Evolutionary conservation across 2,797 vertebrate species (phyloP), one percentile per base, ranked within the genome.

Genomic region (Phoebastria nigripes): DNA sequence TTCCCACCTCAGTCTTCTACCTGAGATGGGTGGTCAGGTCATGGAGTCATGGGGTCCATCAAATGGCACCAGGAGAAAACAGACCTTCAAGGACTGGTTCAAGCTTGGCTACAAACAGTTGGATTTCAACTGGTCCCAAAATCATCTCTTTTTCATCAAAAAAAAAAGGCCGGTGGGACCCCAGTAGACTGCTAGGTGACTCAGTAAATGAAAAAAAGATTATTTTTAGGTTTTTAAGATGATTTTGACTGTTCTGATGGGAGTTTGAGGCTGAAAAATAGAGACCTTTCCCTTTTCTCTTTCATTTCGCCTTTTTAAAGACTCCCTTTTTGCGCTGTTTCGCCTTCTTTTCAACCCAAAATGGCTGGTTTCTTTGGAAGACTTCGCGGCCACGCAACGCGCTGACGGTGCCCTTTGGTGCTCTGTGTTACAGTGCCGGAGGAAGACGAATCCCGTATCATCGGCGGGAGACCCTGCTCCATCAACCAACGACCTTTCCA

Each of bases 281-380:
- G 18, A 7, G 12, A 7, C 61, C 2, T 55, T 28, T 16, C 24
- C 37, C 37, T 21, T 28, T 54, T 9, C n/a, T 24, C n/a, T 24
- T 29, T 3, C 25, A 1, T 7, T 10, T 46, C 22, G 2, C 14
- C 19, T 8, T 41, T 21, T 41, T 21, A 1, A 17, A 39, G 26
- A 8, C 15, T 15, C 8, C 16, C 8, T 41, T 31, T 31, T 24
- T 5, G 67, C n/a, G 4, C 5, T 4, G 2, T 15, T 28, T 28
- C 13, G 4, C 39, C 17, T 1, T 2, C 6, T 73, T 73, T 35
- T 35, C 70, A 7, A 26, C 70, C 52, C 52, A 16, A 71, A 41
- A 3, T 0, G 6, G 12, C 25, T 3, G 46, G n/a, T 31, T 8
- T 29, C 28, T n/a, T 5, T 1, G 17, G 33, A 22, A 44, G 51